phyloP scores from a whole-genome alignment of 2,888 invertebrate genomes.

The Drosophila recens region DNA sequence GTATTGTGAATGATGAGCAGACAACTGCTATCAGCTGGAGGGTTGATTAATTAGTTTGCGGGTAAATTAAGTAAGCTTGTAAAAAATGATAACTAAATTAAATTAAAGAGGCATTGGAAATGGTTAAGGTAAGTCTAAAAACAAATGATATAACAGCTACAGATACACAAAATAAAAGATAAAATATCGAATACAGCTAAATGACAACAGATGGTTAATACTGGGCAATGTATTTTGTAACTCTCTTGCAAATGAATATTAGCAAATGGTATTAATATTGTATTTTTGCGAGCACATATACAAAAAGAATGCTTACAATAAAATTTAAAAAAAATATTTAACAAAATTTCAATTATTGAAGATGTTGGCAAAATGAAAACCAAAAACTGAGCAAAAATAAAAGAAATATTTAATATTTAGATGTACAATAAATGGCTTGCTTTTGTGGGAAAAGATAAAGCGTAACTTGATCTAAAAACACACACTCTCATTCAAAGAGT shows the following conservation, averaged over 20 bases:
- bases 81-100: constrained; percentile 58
- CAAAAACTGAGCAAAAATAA: constrained; percentile 4
- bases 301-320: constrained; percentile 54
- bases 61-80: constrained; percentile 63
- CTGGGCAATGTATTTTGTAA: constrained; percentile 41
- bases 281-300: constrained; percentile 82
- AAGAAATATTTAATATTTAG: constrained; percentile 39
- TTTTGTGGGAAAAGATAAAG: constrained; percentile 21
- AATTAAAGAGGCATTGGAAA: constrained; percentile 26
- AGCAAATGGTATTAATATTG: constrained; percentile 62
- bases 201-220: constrained; percentile 15
- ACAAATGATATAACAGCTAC: constrained; percentile 31
- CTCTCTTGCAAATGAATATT: constrained; percentile 23
- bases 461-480: constrained; percentile 39
- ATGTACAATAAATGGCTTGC: constrained; percentile 54
- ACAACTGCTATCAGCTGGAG: constrained; percentile 19
- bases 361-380: constrained; percentile 26
- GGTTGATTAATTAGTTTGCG: constrained; percentile 17
- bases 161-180: constrained; percentile 1
- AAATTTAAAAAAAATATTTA: constrained; percentile 16
- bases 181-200: not conserved
- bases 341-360: constrained; percentile 34
- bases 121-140: constrained; percentile 46
- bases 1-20: constrained; percentile 35
- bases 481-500: constrained; percentile 14